phyloP scores from a whole-genome alignment of 2,888 invertebrate species.

The Oegoconia quadripuncta region DNA sequence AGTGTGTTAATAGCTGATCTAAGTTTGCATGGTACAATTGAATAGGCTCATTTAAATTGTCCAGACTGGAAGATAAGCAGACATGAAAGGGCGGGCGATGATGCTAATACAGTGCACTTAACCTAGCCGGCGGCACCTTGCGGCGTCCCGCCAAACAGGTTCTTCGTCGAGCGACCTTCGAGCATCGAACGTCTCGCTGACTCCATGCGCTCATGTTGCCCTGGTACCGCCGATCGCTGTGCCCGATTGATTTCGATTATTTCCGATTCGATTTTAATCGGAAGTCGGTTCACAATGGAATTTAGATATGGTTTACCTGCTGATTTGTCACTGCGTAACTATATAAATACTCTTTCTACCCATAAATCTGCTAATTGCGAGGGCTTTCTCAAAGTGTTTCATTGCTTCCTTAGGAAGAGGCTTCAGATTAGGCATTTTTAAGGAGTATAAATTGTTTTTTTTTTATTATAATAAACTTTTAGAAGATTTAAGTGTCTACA shows the following conservation, averaged over 20 bases:
- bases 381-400: too few species aligned
- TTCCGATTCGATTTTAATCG: slow-evolving; percentile 28
- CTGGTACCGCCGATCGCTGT: slow-evolving; percentile 58
- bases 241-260: slow-evolving; percentile 58
- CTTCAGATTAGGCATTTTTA: too few species aligned
- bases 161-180: slow-evolving; percentile 62
- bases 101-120: slow-evolving; percentile 74
- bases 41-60: slow-evolving; percentile 67
- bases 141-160: slow-evolving; percentile 71
- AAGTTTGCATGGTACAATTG: slow-evolving; percentile 40
- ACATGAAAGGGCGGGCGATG: slow-evolving; percentile 73
- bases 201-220: slow-evolving; percentile 57
- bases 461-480: too few species aligned
- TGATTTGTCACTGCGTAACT: too few species aligned
- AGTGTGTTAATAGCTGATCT: background rate
- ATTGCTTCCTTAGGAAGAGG: too few species aligned
- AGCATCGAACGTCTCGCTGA: slow-evolving; percentile 50
- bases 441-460: too few species aligned
- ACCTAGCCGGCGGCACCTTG: slow-evolving; percentile 72
- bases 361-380: too few species aligned
- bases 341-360: too few species aligned
- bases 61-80: slow-evolving; percentile 66
- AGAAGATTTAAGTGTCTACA: too few species aligned
- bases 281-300: slow-evolving; percentile 2
- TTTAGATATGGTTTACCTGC: background rate